A percentile compares a stretch with the other conserved stretches of the same genome.
These are phyloP conservation scores for Xiphophorus couchianus DNA, from an alignment of 2,113 vertebrate species.

Conservation along the genomic window DNA sequence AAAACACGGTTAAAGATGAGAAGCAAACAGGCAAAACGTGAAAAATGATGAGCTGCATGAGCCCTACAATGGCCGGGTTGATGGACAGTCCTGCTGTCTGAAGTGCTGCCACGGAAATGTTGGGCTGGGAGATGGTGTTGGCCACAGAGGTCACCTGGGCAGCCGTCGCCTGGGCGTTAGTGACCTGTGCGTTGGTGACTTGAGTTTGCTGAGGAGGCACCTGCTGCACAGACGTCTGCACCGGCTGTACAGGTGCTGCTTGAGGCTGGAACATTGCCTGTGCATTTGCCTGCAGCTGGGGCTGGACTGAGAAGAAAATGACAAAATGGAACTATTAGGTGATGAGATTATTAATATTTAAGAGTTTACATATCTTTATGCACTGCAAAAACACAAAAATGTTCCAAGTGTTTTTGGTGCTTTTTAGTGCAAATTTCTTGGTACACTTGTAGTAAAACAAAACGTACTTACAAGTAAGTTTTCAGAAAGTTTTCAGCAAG, in stretches of 20 bases:
- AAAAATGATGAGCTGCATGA: background rate
- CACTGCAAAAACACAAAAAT: too few species aligned
- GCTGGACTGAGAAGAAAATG: conserved; percentile 76
- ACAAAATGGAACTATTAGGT: conserved; percentile 17
- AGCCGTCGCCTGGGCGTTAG: conserved; percentile 64
- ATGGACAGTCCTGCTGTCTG: conserved; percentile 91
- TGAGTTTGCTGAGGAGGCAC: conserved; percentile 72
- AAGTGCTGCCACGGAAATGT: conserved; percentile 83
- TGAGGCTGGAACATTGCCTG: conserved; percentile 84
- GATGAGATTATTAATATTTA: background rate
- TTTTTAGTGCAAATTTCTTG: too few species aligned
- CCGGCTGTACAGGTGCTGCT: conserved; percentile 73
- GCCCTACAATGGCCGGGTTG: conserved; percentile 90
- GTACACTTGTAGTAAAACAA: too few species aligned
- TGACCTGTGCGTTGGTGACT: conserved; percentile 69
- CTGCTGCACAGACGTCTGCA: conserved; percentile 71
- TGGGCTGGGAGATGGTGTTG: conserved; percentile 76
- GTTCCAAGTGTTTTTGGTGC: too few species aligned
- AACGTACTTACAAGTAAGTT: too few species aligned
- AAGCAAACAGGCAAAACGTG: background rate
- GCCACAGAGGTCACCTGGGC: conserved; percentile 63
- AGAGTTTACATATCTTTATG: background rate
- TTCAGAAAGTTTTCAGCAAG: too few species aligned
- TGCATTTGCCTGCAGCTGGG: conserved; percentile 82
- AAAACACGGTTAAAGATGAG: background rate